phyloP scores from a whole-genome alignment of 2,797 vertebrate species.

The Pangasius macronema region DNA sequence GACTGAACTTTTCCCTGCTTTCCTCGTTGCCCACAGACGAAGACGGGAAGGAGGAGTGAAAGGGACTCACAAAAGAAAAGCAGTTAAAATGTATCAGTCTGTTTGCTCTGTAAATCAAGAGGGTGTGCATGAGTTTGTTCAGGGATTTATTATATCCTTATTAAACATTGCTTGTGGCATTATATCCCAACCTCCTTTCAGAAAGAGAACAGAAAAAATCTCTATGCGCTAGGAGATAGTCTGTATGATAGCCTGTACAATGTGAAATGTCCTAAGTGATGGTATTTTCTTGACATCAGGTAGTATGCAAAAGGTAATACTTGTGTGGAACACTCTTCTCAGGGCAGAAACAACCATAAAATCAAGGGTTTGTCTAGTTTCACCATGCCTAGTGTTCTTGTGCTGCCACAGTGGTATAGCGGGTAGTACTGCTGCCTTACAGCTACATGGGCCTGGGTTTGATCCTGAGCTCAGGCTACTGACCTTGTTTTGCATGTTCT shows the following conservation, averaged over 20 bases:
- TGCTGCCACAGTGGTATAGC: neutral
- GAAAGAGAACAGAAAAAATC: neutral
- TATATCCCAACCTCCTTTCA: neutral
- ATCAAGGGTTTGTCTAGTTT: neutral
- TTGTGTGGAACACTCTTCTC: neutral
- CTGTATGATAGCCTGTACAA: neutral
- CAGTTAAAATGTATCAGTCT: neutral
- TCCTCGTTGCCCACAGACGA: slow-evolving; percentile 44
- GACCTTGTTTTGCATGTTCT: neutral
- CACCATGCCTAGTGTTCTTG: neutral
- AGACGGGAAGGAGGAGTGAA: neutral
- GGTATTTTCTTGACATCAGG: neutral
- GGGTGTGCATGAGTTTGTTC: neutral
- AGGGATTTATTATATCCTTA: slow-evolving; percentile 11
- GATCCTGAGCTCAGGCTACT: neutral
- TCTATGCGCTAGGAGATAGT: neutral
- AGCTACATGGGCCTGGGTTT: neutral
- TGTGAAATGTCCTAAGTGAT: neutral
- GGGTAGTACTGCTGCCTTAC: neutral
- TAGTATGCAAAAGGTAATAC: neutral
- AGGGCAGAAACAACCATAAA: neutral
- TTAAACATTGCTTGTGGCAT: neutral
- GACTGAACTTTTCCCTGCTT: slow-evolving; percentile 81
- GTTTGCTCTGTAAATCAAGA: slow-evolving; percentile 13
- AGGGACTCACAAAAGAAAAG: slow-evolving; percentile 19